Percentiles rank a stretch among this genome's conserved stretches.
These are phyloP conservation scores for Noctua pronuba DNA, from an alignment of 2,888 invertebrate species.

Conservation along the genomic window DNA sequence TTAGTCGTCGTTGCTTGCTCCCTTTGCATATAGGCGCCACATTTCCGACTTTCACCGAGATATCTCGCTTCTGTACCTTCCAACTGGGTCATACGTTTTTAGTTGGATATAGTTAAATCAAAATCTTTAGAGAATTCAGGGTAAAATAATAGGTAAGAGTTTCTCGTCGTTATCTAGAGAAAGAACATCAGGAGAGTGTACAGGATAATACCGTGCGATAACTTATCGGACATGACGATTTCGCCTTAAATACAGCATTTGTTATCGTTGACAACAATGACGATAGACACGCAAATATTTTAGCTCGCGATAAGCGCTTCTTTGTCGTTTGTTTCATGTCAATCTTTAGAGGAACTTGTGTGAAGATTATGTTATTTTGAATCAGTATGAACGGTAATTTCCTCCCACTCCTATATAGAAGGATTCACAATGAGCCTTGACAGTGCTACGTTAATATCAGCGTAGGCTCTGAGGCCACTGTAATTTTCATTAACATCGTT, in stretches of 20 bases:
- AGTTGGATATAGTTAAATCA: conserved; percentile 70
- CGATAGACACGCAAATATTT: conserved; percentile 60
- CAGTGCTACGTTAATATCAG: conserved; percentile 76
- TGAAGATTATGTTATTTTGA: conserved; percentile 50
- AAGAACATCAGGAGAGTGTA: conserved; percentile 63
- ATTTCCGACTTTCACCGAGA: conserved; percentile 87
- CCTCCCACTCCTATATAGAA: conserved; percentile 58
- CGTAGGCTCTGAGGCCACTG: conserved; percentile 80
- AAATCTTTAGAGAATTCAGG: conserved; percentile 65
- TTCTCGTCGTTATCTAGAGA: conserved; percentile 37
- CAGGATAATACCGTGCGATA: conserved; percentile 65
- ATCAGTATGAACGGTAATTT: conserved; percentile 56
- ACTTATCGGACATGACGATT: conserved; percentile 70
- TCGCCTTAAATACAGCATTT: conserved; percentile 63
- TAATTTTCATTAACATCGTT: conserved; percentile 76
- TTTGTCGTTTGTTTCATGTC: conserved; percentile 57
- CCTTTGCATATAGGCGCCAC: conserved; percentile 74
- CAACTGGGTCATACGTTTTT: conserved; percentile 79
- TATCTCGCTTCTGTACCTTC: conserved; percentile 69
- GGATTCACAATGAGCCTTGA: conserved; percentile 74
- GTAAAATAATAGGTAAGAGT: conserved; percentile 19
- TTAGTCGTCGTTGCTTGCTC: conserved; percentile 75
- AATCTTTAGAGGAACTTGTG: conserved; percentile 40
- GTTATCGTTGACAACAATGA: conserved; percentile 65
- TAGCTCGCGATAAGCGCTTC: conserved; percentile 61